Evolutionary conservation across 2,888 invertebrate genomes (phyloP).

Genomic region (Atethmia centrago): DNA sequence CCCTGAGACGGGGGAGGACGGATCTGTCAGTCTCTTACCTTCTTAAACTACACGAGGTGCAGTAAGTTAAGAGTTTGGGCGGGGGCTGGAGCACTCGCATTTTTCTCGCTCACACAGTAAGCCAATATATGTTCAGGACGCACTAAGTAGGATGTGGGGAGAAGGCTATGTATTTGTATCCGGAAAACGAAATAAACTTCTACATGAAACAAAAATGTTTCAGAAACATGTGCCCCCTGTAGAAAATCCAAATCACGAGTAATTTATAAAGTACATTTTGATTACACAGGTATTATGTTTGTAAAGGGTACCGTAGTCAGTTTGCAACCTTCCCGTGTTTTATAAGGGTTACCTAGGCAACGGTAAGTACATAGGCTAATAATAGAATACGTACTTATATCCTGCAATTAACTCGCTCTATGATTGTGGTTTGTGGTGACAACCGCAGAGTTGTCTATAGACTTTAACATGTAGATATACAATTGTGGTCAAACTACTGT

Average conservation of each 20-base stretch:
- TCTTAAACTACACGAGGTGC: not conserved
- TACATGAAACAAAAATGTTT: not conserved
- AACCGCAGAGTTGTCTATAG: slow-evolving; percentile 34
- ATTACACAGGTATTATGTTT: not conserved
- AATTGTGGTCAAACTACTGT: slow-evolving; percentile 4
- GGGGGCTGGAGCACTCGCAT: not conserved
- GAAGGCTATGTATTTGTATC: not conserved
- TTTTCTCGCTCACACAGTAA: not conserved
- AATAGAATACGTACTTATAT: slow-evolving; percentile 32
- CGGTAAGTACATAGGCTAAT: slow-evolving; percentile 2
- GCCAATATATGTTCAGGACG: no score
- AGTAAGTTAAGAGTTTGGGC: no score
- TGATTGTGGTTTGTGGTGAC: slow-evolving; percentile 45
- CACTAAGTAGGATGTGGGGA: no score
- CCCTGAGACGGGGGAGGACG: no score
- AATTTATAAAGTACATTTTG: not conserved
- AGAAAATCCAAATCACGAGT: not conserved
- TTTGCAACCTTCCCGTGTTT: not conserved
- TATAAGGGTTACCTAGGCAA: slow-evolving; percentile 30
- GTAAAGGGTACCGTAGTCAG: not conserved
- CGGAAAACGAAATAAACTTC: not conserved
- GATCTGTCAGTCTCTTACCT: not conserved
- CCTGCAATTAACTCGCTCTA: slow-evolving; percentile 52
- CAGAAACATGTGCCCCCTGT: not conserved
- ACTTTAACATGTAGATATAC: slow-evolving; percentile 1